Percentiles rank a stretch among this genome's conserved stretches.
phyloP scores from a whole-genome alignment of 1,140 invertebrate species.

The Choristoneura fumiferana region DNA sequence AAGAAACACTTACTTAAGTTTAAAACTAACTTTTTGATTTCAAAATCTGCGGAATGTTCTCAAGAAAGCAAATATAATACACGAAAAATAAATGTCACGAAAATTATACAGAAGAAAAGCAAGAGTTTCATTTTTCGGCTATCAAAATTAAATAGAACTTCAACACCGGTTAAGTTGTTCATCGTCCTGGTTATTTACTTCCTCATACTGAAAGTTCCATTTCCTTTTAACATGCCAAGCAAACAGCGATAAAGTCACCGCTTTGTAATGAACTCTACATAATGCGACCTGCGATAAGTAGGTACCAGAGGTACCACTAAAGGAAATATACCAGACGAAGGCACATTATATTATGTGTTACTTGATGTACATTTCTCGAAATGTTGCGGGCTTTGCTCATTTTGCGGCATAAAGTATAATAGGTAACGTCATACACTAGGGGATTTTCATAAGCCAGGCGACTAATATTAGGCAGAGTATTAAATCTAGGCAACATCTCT shows the following conservation, averaged over 20 bases:
- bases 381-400: conserved; percentile 1
- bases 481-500: neutral
- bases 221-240: conserved; percentile 24
- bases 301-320: conserved; percentile 25
- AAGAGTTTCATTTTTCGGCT: no score
- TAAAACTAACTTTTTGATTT: no score
- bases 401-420: conserved; percentile 2
- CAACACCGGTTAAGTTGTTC: neutral
- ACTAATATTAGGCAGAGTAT: conserved; percentile 7
- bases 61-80: no score
- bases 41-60: no score
- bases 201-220: conserved; percentile 1
- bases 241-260: conserved; percentile 34
- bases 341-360: conserved; percentile 21
- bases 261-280: conserved; percentile 28
- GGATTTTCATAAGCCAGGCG: neutral
- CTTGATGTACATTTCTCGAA: conserved; percentile 21
- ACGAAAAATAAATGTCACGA: no score
- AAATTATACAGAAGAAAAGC: no score
- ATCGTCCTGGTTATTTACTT: neutral
- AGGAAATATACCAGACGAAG: conserved; percentile 32
- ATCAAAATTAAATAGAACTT: no score
- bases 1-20: no score
- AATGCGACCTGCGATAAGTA: conserved; percentile 39
- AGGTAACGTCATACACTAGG: neutral